phyloP scores from a whole-genome alignment of 2,888 invertebrate genomes.

The Xestia xanthographa region DNA sequence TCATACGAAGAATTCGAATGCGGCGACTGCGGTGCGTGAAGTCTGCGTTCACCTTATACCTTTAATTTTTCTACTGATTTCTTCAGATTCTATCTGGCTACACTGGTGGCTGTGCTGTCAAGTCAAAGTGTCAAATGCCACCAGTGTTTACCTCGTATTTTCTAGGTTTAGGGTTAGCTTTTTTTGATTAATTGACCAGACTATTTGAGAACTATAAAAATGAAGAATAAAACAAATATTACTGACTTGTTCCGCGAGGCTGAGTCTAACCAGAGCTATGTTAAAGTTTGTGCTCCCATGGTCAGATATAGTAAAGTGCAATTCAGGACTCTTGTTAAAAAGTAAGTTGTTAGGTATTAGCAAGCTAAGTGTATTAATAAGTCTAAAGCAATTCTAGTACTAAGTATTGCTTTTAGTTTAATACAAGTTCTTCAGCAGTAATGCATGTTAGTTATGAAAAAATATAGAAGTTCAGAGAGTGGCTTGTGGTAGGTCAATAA shows the following conservation, averaged over 20 bases:
- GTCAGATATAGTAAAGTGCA: slow-evolving; percentile 95
- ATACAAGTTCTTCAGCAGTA: too few relatives aligned
- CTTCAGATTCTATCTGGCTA: too few relatives aligned
- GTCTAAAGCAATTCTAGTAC: not conserved
- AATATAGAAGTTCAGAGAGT: not conserved
- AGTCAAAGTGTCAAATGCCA: too few relatives aligned
- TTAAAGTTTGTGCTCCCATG: slow-evolving; percentile 98
- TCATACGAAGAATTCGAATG: too few relatives aligned
- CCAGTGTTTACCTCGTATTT: not conserved
- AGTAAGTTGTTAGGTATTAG: slow-evolving; percentile 77
- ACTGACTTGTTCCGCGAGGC: slow-evolving; percentile 92
- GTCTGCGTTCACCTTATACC: too few relatives aligned
- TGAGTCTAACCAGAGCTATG: slow-evolving; percentile 86
- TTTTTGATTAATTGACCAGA: not conserved
- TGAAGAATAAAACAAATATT: slow-evolving; percentile 86
- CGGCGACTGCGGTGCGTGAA: too few relatives aligned
- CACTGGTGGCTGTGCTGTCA: too few relatives aligned
- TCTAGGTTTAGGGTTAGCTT: slow-evolving; percentile 16
- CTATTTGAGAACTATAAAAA: slow-evolving; percentile 34
- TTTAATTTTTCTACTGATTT: too few relatives aligned
- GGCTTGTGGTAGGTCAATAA: not conserved
- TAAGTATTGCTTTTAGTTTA: not conserved
- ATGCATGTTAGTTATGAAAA: not conserved
- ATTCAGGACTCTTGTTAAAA: slow-evolving; percentile 86
- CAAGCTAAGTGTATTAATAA: not conserved